Conservation (phyloP, 2,888 invertebrate species). For the Heteromyza rotundicornis region DNA sequence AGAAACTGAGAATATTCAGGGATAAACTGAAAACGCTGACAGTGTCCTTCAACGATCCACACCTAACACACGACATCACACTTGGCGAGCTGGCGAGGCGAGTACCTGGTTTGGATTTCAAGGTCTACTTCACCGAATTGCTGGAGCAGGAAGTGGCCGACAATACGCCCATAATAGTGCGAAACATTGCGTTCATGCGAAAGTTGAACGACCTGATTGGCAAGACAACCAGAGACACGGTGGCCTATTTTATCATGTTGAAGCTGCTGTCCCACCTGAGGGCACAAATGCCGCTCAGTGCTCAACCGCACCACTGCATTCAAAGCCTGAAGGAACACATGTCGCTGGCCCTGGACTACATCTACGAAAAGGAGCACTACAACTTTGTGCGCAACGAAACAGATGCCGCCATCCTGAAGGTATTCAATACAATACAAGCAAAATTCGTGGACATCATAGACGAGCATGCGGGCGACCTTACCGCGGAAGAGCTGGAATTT, state of each 20-base stretch:
- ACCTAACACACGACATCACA: constrained; percentile 22
- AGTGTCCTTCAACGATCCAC: neutral
- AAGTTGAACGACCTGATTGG: constrained; percentile 28
- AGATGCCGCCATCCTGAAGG: constrained; percentile 22
- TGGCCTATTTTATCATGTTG: constrained; percentile 30
- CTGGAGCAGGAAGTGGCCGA: constrained; percentile 20
- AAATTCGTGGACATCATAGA: constrained; percentile 24
- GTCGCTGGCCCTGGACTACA: constrained; percentile 31
- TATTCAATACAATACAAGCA: constrained; percentile 27
- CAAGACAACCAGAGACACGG: constrained; percentile 8
- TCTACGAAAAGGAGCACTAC: constrained; percentile 27
- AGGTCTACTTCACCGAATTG: constrained; percentile 15
- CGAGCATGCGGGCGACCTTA: constrained; percentile 19
- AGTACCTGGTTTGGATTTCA: constrained; percentile 24
- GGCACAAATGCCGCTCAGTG: constrained; percentile 20
- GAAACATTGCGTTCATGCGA: constrained; percentile 27
- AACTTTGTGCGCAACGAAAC: constrained; percentile 23
- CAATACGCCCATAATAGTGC: constrained; percentile 24
- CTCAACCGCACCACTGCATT: constrained; percentile 16
- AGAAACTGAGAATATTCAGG: constrained; percentile 21
- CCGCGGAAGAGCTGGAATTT: constrained; percentile 24
- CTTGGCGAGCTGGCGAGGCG: constrained; percentile 27
- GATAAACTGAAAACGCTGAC: constrained; percentile 14
- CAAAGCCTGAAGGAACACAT: constrained; percentile 27
- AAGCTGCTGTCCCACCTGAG: constrained; percentile 33